Conservation (phyloP, 23 tunicate genomes). For the Trididemnum clinides region DNA sequence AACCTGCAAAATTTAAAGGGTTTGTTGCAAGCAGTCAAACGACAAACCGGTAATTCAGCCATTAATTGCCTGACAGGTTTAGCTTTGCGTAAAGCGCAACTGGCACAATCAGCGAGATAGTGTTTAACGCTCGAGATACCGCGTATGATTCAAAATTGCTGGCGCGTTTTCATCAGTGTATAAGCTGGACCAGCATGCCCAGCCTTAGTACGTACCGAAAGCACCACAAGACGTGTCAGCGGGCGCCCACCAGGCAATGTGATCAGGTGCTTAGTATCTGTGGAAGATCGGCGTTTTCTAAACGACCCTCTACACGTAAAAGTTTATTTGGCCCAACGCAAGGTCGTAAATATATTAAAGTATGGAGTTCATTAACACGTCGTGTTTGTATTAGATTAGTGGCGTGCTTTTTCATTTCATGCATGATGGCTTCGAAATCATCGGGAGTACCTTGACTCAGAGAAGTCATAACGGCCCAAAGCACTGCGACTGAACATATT, state of each 20-base stretch:
- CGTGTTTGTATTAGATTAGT: too few relatives aligned
- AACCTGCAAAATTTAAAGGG: slow-evolving; percentile 4
- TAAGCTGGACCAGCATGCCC: neutral
- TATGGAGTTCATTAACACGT: too few relatives aligned
- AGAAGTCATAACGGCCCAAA: too few relatives aligned
- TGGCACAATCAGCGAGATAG: neutral
- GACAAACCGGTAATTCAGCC: neutral
- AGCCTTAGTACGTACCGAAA: too few relatives aligned
- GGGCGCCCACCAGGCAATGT: too few relatives aligned
- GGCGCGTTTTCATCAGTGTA: neutral
- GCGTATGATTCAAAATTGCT: neutral
- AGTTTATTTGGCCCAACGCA: neutral
- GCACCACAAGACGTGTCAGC: too few relatives aligned
- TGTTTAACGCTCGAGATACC: neutral
- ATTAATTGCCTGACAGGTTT: slow-evolving; percentile 16
- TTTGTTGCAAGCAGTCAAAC: neutral
- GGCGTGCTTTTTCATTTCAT: too few relatives aligned
- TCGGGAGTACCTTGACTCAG: too few relatives aligned
- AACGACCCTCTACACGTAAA: neutral
- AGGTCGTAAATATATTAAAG: too few relatives aligned
- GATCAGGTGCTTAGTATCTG: neutral
- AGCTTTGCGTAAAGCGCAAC: neutral
- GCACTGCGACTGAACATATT: too few relatives aligned
- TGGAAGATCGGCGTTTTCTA: neutral
- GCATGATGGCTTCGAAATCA: too few relatives aligned